Conservation (phyloP, 1,140 invertebrate genomes). For the Eulimnadia texana region DNA sequence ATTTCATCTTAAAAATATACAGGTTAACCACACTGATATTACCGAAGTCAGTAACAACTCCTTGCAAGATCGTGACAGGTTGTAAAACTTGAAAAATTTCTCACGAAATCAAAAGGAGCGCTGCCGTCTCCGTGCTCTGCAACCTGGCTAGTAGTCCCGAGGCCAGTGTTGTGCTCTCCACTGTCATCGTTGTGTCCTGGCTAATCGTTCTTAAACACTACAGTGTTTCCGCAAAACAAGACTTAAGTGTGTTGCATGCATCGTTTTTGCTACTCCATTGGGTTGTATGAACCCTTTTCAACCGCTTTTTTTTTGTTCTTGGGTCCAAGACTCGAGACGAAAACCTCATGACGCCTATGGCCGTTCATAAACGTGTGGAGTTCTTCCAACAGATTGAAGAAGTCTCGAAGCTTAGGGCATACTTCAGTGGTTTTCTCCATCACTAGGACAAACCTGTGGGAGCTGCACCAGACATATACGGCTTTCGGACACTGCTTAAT, state of each 20-base stretch:
- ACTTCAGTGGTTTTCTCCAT: constrained; percentile 2
- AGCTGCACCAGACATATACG: constrained; percentile 5
- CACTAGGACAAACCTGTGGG: constrained; percentile 1
- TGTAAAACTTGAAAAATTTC: not conserved
- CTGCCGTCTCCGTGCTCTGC: not conserved
- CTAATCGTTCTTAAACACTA: not conserved
- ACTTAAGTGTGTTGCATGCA: constrained; percentile 1
- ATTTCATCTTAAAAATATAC: too few species aligned
- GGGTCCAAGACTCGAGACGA: not conserved
- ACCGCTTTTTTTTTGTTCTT: not conserved
- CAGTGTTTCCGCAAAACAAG: constrained; percentile 3
- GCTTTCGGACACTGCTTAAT: not conserved
- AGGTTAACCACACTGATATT: too few species aligned
- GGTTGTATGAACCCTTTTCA: constrained; percentile 6
- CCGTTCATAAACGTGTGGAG: constrained; percentile 7
- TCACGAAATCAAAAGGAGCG: not conserved
- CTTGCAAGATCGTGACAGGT: constrained; percentile 6
- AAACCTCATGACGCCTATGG: constrained; percentile 8
- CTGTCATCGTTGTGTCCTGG: not conserved
- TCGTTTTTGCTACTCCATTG: constrained; percentile 7
- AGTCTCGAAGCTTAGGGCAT: not conserved
- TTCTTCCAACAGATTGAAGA: constrained; percentile 6
- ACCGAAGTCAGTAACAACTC: constrained; percentile 5
- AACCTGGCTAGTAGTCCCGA: not conserved
- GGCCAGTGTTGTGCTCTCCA: constrained; percentile 2